Evolutionary conservation across 2,797 vertebrate species (phyloP), one percentile per base, ranked within the genome.

Genomic region (Tauraco hartlaubi): DNA sequence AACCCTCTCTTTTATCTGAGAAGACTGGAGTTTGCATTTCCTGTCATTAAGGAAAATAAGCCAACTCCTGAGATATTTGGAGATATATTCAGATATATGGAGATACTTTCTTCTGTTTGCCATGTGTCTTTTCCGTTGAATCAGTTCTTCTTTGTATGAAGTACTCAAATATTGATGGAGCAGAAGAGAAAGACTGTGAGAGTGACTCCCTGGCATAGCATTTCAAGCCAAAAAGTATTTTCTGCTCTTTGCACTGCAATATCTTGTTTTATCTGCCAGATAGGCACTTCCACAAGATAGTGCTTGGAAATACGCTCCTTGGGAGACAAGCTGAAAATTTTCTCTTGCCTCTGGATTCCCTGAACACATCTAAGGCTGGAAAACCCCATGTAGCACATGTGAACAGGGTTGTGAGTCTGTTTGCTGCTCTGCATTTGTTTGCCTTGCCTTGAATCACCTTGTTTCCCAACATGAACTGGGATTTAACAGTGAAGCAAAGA

Each of bases 151-250:
- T 76, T 62, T 62, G 26, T 59, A 7, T 19, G 39, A 43, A 66
- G 11, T 19, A 41, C 55, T 49, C 49, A 68, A 79, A 83, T 61
- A 46, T 10, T 55, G 85, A 66, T 90, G 68, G 55, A 93, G 63
- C 55, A 62, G 88, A 48, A 76, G 63, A 68, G 49, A 44, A 72
- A 54, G 35, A 20, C 37, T 54, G 39, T 64, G 78, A 81, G 77
- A 84, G 49, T 23, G 17, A 69, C 51, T 90, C 51, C 31, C 33
- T 69, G 67, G 26, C 8, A 4, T 21, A 44, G 46, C 0, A 0
- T 73, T 88, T 83, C 76, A 37, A 88, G 72, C 33, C 75, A 62
- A 55, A 73, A 90, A 51, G 29, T 63, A 29, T 80, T 75, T 92
- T 81, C 84, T 80, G 64, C 41, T 88, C 66, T 92, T 80, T 91